phyloP scores from a whole-genome alignment of 2,888 invertebrate species.

The Mantis religiosa region DNA sequence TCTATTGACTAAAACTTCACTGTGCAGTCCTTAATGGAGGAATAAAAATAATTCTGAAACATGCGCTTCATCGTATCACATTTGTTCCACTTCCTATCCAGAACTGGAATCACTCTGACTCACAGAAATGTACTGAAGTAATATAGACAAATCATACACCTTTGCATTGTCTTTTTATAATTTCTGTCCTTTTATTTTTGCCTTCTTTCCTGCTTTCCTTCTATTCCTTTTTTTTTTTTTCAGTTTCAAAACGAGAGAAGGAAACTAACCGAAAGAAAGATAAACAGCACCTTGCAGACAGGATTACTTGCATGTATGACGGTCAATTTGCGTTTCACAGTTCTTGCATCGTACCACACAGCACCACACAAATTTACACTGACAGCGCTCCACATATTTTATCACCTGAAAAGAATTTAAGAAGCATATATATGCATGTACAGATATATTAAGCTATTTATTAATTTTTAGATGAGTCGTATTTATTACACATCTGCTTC shows the following conservation, averaged over 20 bases:
- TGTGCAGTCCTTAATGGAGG: background rate
- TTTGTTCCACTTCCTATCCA: background rate
- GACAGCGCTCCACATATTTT: slow-evolving; percentile 44
- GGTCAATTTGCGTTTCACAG: slow-evolving; percentile 45
- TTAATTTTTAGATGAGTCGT: too few relatives aligned
- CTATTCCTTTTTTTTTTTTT: too few relatives aligned
- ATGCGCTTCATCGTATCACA: background rate
- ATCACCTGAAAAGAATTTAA: slow-evolving; percentile 40
- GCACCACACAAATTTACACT: slow-evolving; percentile 49
- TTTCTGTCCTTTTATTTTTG: too few relatives aligned
- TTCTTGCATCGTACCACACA: slow-evolving; percentile 47
- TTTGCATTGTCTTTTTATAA: background rate
- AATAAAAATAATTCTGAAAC: background rate
- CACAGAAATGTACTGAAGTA: background rate
- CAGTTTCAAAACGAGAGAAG: background rate
- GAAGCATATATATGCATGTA: too few relatives aligned
- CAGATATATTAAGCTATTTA: too few relatives aligned
- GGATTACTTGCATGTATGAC: slow-evolving; percentile 46
- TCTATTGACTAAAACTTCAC: background rate
- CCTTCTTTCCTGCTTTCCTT: too few relatives aligned
- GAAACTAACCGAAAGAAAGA: background rate
- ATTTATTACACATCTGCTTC: too few relatives aligned
- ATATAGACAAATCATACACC: background rate
- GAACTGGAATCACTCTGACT: background rate
- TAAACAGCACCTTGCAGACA: background rate